Evolutionary conservation across 2,888 invertebrate species (phyloP).

Genomic region (Sminthurides aquaticus): DNA sequence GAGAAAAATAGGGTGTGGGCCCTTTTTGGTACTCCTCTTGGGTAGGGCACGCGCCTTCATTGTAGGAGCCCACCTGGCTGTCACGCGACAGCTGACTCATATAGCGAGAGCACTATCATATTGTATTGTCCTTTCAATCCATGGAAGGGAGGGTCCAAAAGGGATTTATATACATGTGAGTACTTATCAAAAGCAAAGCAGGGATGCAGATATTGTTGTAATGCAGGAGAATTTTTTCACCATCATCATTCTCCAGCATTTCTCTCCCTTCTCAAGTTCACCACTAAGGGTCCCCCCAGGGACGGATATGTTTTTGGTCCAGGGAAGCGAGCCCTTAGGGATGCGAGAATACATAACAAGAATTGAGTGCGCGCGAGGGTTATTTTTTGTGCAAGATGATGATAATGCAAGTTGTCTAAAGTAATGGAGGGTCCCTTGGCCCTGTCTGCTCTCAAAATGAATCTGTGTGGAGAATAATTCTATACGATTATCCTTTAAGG

Average conservation of each 20-base stretch:
- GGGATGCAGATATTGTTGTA: no score
- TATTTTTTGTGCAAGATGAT: background rate
- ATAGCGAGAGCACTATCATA: background rate
- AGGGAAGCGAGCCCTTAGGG: no score
- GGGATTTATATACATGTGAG: no score
- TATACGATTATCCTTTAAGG: background rate
- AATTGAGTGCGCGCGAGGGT: background rate
- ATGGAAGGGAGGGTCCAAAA: no score
- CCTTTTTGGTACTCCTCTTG: slow-evolving; percentile 14
- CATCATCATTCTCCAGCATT: no score
- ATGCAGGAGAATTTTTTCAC: no score
- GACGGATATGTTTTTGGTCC: background rate
- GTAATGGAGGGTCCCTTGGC: background rate
- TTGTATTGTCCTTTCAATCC: no score
- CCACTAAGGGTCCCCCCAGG: background rate
- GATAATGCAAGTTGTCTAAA: no score
- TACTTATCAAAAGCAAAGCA: no score
- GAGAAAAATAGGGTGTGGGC: slow-evolving; percentile 28
- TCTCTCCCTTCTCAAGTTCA: no score
- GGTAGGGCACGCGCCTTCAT: slow-evolving; percentile 39
- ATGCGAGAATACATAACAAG: no score
- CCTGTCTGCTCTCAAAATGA: no score
- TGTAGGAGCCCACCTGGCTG: slow-evolving; percentile 41
- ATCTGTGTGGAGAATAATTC: background rate
- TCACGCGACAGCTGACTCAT: slow-evolving; percentile 44